Evolutionary conservation across 2,888 invertebrate species (phyloP), one percentile per base, ranked within the genome.

Genomic region (Drosophila lutescens): DNA sequence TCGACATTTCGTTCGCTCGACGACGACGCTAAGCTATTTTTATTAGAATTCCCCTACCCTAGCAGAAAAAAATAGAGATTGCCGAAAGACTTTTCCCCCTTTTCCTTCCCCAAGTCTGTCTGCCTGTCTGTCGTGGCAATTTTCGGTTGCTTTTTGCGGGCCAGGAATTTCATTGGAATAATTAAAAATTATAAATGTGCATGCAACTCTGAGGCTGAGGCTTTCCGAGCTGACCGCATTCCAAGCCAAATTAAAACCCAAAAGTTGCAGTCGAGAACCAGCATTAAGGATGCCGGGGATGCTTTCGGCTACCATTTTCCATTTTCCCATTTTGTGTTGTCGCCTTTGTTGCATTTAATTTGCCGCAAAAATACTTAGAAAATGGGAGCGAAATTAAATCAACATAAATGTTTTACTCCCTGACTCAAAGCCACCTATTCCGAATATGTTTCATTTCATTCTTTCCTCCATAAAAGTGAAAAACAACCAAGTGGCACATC

Each of bases 141-240:
- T 47, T 53, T 57, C n/a, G 50, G 44, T 47, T 68, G 34, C 51
- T 38, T 44, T 57, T 76, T 50, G 61, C 59, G 44, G 59, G n/a
- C 43, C 43, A 59, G 70, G 58, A 65, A 71, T 61, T 76, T 76
- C 43, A 47, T 71, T 71, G 66, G 76, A 79, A 81, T 81, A 79
- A 79, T 79, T 79, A 79, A 81, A 79, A 79, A 81, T 82, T 79
- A 79, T 76, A 79, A 79, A 81, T 81, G 78, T 79, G 79, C 67
- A 70, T 62, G 55, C 43, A 68, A 56, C 49, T 40, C 49, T 43
- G n/a, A 46, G 56, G 50, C 36, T 30, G n/a, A 46, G 30, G 30
- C 8, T 34, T 43, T 20, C 20, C 20, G 44, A 44, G 38, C 58
- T 82, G 83, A 80, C 83, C 80, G 83, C 80, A 80, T 83, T 83